Evolutionary conservation across 2,113 vertebrate genomes (phyloP), one percentile per base, ranked within the genome.

Genomic region (Burhinus oedicnemus): DNA sequence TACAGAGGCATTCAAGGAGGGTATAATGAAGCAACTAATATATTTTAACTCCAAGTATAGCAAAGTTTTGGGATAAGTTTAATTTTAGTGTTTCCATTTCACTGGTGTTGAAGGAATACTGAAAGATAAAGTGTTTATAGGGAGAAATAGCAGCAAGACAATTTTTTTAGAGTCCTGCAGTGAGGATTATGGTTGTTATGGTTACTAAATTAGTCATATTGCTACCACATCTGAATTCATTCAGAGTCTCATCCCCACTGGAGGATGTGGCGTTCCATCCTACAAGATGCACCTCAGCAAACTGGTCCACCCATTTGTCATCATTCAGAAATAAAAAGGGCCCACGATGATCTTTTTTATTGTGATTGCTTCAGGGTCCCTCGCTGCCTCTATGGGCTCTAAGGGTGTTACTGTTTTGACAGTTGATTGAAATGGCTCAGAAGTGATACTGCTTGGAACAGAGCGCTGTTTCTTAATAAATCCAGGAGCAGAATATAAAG

Each of bases 151-250:
- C 65, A 92, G 61, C 27, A 66, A 49, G 66, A 11, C 27, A 62
- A 78, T 14, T 49, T 44, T 84, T 71, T 16, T 4, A 12, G 64
- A 70, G 70, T 66, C 65, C 78, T 82, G 65, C 61, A 40, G 74
- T 5, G 45, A 93, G 68, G 68, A 87, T 87, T 83, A n/a, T n/a
- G 32, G 70, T 87, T 89, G 87, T 81, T 89, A 80, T 74, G 82
- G 90, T 57, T 92, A 66, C 69, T 14, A 21, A 16, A 57, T 84
- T 32, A 66, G 34, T 13, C 58, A 4, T 14, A 11, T 30, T 44
- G 44, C 64, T 93, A 54, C 21, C 38, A 38, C 69, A 47, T 66
- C 45, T n/a, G 23, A 66, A 52, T 65, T 61, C 13, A 38, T 15
- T 40, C 15, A 30, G 15, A 69, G 18, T 9, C 38, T 62, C 47